phyloP scores from a whole-genome alignment of 2,888 invertebrate genomes.

The Caenorhabditis sp. region DNA sequence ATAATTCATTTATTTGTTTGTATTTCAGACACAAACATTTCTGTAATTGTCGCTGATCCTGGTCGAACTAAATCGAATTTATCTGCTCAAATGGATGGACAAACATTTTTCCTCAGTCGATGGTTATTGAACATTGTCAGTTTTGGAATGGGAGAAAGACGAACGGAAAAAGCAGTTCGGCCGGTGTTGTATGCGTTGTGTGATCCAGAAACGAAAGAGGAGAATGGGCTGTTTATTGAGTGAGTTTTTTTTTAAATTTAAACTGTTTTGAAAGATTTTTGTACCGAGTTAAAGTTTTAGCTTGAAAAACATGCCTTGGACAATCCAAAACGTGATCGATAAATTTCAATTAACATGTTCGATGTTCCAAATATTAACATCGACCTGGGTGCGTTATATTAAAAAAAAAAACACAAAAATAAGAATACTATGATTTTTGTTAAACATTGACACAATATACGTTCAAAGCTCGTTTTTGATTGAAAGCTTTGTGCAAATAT shows the following conservation, averaged over 20 bases:
- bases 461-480: too few relatives aligned
- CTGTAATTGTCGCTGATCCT: conserved; percentile 66
- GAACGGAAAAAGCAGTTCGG: conserved; percentile 61
- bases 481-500: too few relatives aligned
- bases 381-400: too few relatives aligned
- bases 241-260: conserved; percentile 33
- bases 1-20: not conserved
- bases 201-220: conserved; percentile 55
- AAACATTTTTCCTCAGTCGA: conserved; percentile 65
- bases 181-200: conserved; percentile 66
- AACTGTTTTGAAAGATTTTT: not conserved
- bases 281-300: not conserved
- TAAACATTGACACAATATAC: too few relatives aligned
- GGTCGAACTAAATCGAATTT: conserved; percentile 65
- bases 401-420: too few relatives aligned
- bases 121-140: conserved; percentile 63
- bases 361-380: too few relatives aligned
- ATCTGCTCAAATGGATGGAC: conserved; percentile 55
- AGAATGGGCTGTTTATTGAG: conserved; percentile 64
- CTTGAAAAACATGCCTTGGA: too few relatives aligned
- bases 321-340: too few relatives aligned
- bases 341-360: too few relatives aligned
- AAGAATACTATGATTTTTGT: too few relatives aligned
- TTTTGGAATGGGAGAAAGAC: conserved; percentile 64
- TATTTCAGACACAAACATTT: conserved; percentile 52